A percentile compares a stretch with the other conserved stretches of the same genome.
These are phyloP conservation scores for Scaptomyza montana DNA, from an alignment of 1,140 invertebrate species.

Conservation along the genomic window DNA sequence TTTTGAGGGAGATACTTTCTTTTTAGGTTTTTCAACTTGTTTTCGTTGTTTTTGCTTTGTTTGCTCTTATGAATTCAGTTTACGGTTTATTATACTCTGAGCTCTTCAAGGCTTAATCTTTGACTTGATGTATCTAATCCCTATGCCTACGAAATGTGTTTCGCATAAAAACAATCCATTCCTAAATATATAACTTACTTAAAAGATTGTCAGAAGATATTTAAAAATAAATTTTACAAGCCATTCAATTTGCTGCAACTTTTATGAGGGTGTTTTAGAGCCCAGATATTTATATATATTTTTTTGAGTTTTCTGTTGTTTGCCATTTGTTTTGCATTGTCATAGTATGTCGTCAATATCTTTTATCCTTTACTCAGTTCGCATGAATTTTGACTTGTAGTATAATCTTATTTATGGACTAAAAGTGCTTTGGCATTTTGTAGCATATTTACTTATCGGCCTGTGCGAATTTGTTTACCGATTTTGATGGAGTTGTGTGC, in stretches of 20 bases:
- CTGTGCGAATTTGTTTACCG: slow-evolving; percentile 39
- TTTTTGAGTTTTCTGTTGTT: neutral
- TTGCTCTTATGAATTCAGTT: slow-evolving; percentile 32
- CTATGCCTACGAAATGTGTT: slow-evolving; percentile 7
- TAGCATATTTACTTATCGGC: slow-evolving; percentile 76
- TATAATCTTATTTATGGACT: slow-evolving; percentile 2
- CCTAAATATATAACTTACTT: slow-evolving; percentile 5
- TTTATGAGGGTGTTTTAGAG: slow-evolving; percentile 16
- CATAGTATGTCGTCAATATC: slow-evolving; percentile 29
- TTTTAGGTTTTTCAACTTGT: slow-evolving; percentile 22
- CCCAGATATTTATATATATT: neutral
- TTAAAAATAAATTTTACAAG: neutral
- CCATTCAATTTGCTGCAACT: neutral
- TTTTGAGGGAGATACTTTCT: slow-evolving; percentile 17
- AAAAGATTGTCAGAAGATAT: neutral
- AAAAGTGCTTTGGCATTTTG: slow-evolving; percentile 64
- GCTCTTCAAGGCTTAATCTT: slow-evolving; percentile 39
- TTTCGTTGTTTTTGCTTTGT: slow-evolving; percentile 13
- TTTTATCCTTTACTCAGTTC: slow-evolving; percentile 28
- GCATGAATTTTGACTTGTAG: neutral
- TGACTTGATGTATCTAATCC: slow-evolving; percentile 17
- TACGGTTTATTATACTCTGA: slow-evolving; percentile 36
- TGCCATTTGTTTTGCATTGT: slow-evolving; percentile 27
- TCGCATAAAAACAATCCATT: neutral
- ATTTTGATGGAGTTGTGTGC: slow-evolving; percentile 82